Evolutionary conservation across 2,113 vertebrate genomes (phyloP), one percentile per base, ranked within the genome.

Genomic region (Phaetusa simplex): DNA sequence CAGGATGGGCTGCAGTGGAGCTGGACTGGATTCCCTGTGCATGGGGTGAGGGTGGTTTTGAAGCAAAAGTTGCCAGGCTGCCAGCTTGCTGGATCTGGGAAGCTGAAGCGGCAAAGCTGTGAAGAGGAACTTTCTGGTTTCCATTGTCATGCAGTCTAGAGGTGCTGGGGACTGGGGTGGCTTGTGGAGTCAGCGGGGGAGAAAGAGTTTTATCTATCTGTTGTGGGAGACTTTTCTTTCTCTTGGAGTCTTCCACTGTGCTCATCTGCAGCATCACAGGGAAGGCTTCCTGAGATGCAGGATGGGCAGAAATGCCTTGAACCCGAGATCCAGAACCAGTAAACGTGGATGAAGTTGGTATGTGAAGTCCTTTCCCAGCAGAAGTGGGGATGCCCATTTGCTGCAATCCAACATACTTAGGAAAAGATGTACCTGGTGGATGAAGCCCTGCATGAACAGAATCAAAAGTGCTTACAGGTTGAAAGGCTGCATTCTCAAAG

Each of bases 11-110:
- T 12, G 24, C 2, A 55, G 4, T 12, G 30, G 92, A 10, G 66
- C 66, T 42, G 55, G 82, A 17, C 4, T 19, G 43, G 53, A 40
- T 30, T 11, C 59, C 79, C 42, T 38, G 36, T 12, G 55, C 53
- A 4, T 0, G 47, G 59, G 36, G 5, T 0, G 13, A 30, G n/a
- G 34, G 58, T 17, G 12, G 36, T 26, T 8, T 9, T 16, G 76
- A 34, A 49, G 52, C 40, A 59, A 52, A 34, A 58, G 76, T 49
- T 34, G 71, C 30, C 32, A 38, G 21, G n/a, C 72, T 94, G 52
- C 16, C 64, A 66, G 27, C 8, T 9, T 45, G 70, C 59, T 15
- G 85, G 10, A 16, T 12, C 40, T 36, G 77, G 49, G 56, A 20
- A 34, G 49, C 43, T 52, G 76, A 19, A 47, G 52, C 61, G 8